A percentile compares a stretch with the other conserved stretches of the same genome.
phyloP scores from a whole-genome alignment of 2,113 vertebrate genomes.

The Lycaon pictus region DNA sequence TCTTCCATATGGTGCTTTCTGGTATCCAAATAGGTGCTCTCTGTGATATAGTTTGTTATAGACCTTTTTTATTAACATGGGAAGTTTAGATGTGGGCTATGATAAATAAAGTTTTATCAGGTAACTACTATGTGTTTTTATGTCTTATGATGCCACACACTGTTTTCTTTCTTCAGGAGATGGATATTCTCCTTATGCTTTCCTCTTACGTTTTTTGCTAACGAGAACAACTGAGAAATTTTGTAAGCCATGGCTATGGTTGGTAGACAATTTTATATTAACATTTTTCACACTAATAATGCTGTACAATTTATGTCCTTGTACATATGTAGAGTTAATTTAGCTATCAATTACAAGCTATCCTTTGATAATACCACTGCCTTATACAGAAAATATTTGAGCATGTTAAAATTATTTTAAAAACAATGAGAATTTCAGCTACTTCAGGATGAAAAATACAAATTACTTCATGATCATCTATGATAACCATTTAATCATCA shows the following conservation, averaged over 20 bases:
- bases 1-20: background rate
- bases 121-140: background rate
- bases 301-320: background rate
- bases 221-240: conserved; percentile 10
- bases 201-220: background rate
- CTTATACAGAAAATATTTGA: background rate
- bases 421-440: background rate
- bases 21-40: conserved; percentile 1
- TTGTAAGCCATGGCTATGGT: background rate
- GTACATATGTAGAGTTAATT: conserved; percentile 13
- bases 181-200: background rate
- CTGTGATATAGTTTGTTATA: background rate
- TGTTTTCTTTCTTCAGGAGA: background rate
- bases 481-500: background rate
- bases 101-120: background rate
- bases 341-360: background rate
- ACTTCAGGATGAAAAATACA: background rate
- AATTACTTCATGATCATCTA: background rate
- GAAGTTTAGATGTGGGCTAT: background rate
- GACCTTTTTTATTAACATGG: background rate
- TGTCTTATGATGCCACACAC: background rate
- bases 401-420: conserved; percentile 42
- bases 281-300: background rate
- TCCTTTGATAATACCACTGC: background rate
- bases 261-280: background rate